Percentiles rank a stretch among this genome's conserved stretches.
These are phyloP conservation scores for Apodemia mormo DNA, from an alignment of 2,888 invertebrate genomes.

Conservation along the genomic window DNA sequence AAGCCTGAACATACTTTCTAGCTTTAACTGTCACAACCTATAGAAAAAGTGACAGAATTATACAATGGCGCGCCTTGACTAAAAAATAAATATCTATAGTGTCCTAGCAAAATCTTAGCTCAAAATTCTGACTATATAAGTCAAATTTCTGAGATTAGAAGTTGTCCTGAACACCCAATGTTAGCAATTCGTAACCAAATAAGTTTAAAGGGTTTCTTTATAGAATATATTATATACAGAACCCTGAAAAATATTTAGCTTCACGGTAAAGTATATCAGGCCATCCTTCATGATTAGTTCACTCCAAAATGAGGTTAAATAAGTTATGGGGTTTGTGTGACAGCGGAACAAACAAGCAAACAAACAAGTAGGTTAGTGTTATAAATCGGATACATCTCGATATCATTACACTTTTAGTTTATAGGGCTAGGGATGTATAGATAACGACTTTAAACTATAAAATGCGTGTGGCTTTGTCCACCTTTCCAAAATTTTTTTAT, in stretches of 20 bases:
- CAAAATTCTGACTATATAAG: too few species aligned
- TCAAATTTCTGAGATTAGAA: too few species aligned
- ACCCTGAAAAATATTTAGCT: background rate
- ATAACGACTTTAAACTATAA: background rate
- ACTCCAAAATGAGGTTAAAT: slow-evolving; percentile 9
- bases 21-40: too few species aligned
- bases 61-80: too few species aligned
- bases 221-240: background rate
- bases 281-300: slow-evolving; percentile 18
- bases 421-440: background rate
- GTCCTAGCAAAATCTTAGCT: too few species aligned
- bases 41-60: too few species aligned
- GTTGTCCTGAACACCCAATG: too few species aligned
- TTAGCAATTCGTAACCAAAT: background rate
- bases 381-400: background rate
- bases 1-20: too few species aligned
- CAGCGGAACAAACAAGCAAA: slow-evolving; percentile 39
- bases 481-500: too few species aligned
- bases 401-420: background rate
- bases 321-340: slow-evolving; percentile 21
- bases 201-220: background rate
- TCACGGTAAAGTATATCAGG: slow-evolving; percentile 3
- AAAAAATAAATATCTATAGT: too few species aligned
- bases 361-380: slow-evolving; percentile 28
- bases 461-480: background rate